Base-by-base conservation (phyloP, 2,113 vertebrate genomes). In the Proterorhinus semilunaris region DNA sequence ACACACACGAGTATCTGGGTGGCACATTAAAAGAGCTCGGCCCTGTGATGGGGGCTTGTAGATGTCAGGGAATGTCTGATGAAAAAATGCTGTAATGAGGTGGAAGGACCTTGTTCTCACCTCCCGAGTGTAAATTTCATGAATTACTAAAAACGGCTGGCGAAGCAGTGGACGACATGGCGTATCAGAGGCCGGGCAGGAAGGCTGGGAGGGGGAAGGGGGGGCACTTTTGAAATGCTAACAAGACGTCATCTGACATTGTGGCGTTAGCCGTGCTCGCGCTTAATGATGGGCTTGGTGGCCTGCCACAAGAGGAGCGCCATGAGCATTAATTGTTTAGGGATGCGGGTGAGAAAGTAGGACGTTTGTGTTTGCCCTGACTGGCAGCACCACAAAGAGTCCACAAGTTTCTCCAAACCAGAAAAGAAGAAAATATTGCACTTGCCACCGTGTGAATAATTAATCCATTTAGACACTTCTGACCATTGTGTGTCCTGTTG, bases 31-130 rank as follows among this genome's bases (percentile, higher is more conserved):
- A 80, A 71, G 76, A 74, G 69, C 72, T 58, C n/a, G 65, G 70
- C 69, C 44, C 67, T 53, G 71, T 78, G 76, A 78, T 27, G 62
- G 71, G 66, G 67, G 65, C 42, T 3, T 81, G 76, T 84, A 90
- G 89, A 90, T 91, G 88, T 89, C 91, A 91, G 83, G 83, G 91
- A 89, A 87, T 81, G 80, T 75, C n/a, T 86, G 90, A 92, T 92
- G 90, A 93, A 92, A 89, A 88, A 83, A 73, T 69, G 64, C 75
- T 78, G 62, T 91, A 92, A 92, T 89, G 88, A 92, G 88, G 79
- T 65, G 57, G 72, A 89, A 90, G 86, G 85, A 90, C 87, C 85
- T 85, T 89, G 79, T 87, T 91, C 90, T 90, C 79, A 87, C 87
- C 87, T 92, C 89, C 84, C 80, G 17, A 85, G 89, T 87, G 76